phyloP scores from a whole-genome alignment of 2,797 vertebrate genomes.

The Sebastolobus altivelis region DNA sequence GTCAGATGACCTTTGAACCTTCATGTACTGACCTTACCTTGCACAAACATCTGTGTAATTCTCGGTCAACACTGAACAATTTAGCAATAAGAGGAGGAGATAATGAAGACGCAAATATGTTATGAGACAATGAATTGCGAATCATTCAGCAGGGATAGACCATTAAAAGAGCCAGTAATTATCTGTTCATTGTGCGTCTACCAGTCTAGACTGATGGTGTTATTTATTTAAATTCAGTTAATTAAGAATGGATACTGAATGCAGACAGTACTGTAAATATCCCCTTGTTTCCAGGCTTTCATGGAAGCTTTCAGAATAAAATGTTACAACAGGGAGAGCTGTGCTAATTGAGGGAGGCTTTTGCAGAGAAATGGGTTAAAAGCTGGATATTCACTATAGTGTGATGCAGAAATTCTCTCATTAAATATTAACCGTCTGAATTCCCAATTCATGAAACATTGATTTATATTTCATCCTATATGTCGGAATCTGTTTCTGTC shows the following conservation, averaged over 20 bases:
- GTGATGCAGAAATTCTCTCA: conserved; percentile 17
- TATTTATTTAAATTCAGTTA: neutral
- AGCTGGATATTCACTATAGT: conserved; percentile 13
- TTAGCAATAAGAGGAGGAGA: neutral
- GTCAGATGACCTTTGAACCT: conserved; percentile 10
- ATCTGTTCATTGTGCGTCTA: neutral
- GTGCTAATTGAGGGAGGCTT: conserved; percentile 13
- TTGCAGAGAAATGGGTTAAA: conserved; percentile 27
- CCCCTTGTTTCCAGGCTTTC: neutral
- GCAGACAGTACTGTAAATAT: conserved; percentile 3
- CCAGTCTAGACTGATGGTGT: conserved; percentile 3
- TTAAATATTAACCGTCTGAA: conserved; percentile 52
- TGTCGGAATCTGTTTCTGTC: conserved; percentile 14
- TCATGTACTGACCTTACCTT: neutral
- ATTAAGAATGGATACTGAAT: neutral
- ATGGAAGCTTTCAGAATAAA: neutral
- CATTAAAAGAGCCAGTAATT: conserved; percentile 12
- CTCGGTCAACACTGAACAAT: neutral
- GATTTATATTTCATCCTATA: conserved; percentile 14
- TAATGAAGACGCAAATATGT: neutral
- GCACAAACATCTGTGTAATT: neutral
- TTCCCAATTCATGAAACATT: conserved; percentile 46
- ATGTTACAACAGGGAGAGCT: neutral
- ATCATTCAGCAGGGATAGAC: conserved; percentile 1
- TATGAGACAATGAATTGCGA: neutral